A percentile compares a stretch with the other conserved stretches of the same genome.
phyloP scores from a whole-genome alignment of 2,797 vertebrate species.

The Valencia hispanica region DNA sequence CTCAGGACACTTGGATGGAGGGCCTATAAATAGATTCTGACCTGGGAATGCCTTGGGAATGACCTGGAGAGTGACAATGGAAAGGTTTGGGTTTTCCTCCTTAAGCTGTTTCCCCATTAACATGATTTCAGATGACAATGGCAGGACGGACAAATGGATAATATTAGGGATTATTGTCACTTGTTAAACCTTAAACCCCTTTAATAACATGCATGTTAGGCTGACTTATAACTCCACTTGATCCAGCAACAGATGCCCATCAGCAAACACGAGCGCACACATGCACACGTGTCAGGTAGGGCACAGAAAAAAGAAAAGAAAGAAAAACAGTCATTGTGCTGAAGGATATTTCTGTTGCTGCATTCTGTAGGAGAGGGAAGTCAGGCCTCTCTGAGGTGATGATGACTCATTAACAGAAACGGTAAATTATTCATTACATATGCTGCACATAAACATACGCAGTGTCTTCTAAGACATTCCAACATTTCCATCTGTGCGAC shows the following conservation, averaged over 20 bases:
- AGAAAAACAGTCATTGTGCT: neutral
- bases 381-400: slow-evolving; percentile 16
- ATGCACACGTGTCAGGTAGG: neutral
- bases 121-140: neutral
- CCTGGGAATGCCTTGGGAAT: neutral
- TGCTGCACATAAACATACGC: slow-evolving; percentile 18
- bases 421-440: slow-evolving; percentile 44
- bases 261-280: neutral
- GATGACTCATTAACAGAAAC: slow-evolving; percentile 29
- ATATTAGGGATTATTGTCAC: neutral
- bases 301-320: neutral
- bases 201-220: neutral
- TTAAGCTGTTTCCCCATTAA: neutral
- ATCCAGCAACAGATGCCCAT: neutral
- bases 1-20: neutral
- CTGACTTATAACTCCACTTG: neutral
- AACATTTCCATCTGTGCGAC: slow-evolving; percentile 8
- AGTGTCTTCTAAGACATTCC: slow-evolving; percentile 8
- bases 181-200: neutral
- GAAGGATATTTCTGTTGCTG: neutral
- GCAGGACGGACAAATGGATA: neutral
- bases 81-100: neutral
- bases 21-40: neutral
- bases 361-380: slow-evolving; percentile 1
- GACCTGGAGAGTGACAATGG: neutral